Conservation (phyloP, 2,888 invertebrate genomes). For the Dysmachus trigonus region DNA sequence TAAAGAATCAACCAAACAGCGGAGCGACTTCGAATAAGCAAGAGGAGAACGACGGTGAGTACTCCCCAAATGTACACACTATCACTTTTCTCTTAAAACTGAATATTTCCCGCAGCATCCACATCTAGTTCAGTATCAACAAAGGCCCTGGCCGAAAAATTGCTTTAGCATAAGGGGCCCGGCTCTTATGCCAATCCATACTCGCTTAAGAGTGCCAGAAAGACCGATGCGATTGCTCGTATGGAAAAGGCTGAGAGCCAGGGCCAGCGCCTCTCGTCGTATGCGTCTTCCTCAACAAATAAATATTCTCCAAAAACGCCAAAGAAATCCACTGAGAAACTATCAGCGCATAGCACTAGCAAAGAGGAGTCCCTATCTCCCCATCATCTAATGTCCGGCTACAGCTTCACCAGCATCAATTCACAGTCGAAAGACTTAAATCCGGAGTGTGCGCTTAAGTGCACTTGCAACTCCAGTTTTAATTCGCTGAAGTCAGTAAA, state of each 20-base stretch:
- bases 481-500: constrained; percentile 44
- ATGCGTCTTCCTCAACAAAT: constrained; percentile 52
- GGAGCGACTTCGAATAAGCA: constrained; percentile 51
- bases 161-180: constrained; percentile 62
- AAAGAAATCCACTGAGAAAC: constrained; percentile 47
- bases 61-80: neutral
- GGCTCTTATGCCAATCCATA: constrained; percentile 63
- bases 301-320: constrained; percentile 50
- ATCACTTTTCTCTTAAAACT: neutral
- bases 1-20: constrained; percentile 55
- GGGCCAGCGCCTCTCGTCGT: constrained; percentile 54
- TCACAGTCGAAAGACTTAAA: constrained; percentile 33
- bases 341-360: constrained; percentile 48
- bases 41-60: constrained; percentile 61
- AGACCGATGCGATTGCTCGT: constrained; percentile 41
- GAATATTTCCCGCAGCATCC: constrained; percentile 59
- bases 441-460: constrained; percentile 50
- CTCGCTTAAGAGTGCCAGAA: constrained; percentile 17
- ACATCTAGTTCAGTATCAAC: constrained; percentile 69
- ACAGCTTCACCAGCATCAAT: constrained; percentile 45
- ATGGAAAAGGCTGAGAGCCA: constrained; percentile 53
- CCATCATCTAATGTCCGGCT: constrained; percentile 49
- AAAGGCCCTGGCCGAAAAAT: constrained; percentile 61
- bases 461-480: constrained; percentile 49
- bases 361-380: constrained; percentile 52